These are phyloP conservation scores for Poecile atricapillus DNA, from an alignment of 2,113 vertebrate species.

Conservation along the genomic window DNA sequence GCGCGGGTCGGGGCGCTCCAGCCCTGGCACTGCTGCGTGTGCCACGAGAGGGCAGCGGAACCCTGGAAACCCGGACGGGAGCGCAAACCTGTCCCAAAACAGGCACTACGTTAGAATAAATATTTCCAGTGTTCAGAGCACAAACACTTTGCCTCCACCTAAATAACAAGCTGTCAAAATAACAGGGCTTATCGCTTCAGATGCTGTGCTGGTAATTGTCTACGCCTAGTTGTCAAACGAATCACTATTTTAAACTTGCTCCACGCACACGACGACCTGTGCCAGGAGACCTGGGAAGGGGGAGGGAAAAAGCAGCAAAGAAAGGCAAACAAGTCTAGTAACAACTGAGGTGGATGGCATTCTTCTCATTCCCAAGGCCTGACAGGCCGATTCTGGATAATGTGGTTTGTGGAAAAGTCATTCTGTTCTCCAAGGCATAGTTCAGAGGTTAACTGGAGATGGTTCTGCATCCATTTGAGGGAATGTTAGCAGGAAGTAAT, in stretches of 20 bases:
- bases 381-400: background rate
- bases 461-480: background rate
- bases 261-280: rapidly evolving
- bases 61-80: rapidly evolving
- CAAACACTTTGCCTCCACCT: background rate
- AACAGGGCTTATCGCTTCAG: background rate
- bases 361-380: background rate
- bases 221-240: background rate
- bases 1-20: rapidly evolving
- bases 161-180: background rate
- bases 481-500: background rate
- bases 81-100: rapidly evolving
- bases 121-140: background rate
- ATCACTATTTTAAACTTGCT: rapidly evolving
- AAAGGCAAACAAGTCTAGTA: background rate
- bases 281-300: background rate
- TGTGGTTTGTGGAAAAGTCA: background rate
- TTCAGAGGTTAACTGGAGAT: background rate
- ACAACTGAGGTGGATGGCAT: background rate
- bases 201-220: background rate
- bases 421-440: background rate
- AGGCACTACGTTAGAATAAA: rapidly evolving
- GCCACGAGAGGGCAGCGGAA: background rate
- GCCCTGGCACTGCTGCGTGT: rapidly evolving
- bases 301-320: background rate